phyloP scores from a whole-genome alignment of 2,113 vertebrate genomes.

The Microtus oregoni region DNA sequence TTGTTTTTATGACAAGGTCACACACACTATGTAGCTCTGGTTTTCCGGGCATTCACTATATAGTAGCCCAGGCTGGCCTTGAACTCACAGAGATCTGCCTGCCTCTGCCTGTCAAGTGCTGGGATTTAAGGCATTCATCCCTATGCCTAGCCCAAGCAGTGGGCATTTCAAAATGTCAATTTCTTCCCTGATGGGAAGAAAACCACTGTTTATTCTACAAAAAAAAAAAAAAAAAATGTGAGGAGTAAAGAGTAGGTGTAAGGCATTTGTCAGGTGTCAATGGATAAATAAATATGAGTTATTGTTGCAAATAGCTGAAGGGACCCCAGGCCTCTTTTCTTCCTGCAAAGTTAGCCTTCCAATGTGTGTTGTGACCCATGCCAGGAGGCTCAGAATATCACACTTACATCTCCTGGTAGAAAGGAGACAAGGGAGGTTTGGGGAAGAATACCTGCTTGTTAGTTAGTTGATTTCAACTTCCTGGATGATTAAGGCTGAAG shows the following conservation, averaged over 20 bases:
- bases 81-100: neutral
- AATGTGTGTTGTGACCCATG: neutral
- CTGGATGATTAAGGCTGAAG: constrained; percentile 24
- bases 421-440: neutral
- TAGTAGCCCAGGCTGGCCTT: neutral
- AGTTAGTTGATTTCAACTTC: constrained; percentile 47
- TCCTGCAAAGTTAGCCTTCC: neutral
- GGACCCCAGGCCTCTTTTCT: neutral
- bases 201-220: neutral
- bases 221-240: neutral
- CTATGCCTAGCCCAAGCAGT: neutral
- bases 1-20: neutral
- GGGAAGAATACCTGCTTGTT: neutral
- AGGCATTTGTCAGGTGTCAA: constrained; percentile 2
- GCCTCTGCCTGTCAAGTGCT: neutral
- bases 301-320: neutral
- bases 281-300: neutral
- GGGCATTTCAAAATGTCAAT: neutral
- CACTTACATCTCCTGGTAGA: neutral
- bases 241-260: neutral
- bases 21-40: neutral
- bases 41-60: neutral
- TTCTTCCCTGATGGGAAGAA: neutral
- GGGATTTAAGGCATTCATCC: neutral
- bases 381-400: neutral